Conservation (phyloP, 2,888 invertebrate genomes). For the Nematopogon swammerdamellus region DNA sequence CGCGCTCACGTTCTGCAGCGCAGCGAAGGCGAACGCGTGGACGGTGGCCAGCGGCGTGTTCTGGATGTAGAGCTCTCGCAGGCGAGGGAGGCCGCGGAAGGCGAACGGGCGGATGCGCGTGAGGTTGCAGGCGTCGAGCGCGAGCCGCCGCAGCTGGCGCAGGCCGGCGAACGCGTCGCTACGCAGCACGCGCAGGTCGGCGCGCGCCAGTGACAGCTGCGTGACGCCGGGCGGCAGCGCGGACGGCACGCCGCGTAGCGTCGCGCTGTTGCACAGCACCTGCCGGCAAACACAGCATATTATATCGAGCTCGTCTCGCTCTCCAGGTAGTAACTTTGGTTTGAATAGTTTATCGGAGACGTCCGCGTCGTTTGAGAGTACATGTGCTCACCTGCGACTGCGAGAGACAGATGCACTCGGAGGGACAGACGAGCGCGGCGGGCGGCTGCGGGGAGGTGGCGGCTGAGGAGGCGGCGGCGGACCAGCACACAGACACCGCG, state of each 20-base stretch:
- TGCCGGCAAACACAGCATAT: conserved; percentile 34
- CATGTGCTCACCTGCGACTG: conserved; percentile 77
- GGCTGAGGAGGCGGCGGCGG: conserved; percentile 20
- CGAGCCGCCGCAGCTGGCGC: conserved; percentile 75
- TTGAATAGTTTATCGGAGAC: no score
- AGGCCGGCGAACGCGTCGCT: conserved; percentile 83
- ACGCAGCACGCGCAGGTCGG: conserved; percentile 76
- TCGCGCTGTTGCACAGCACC: conserved; percentile 88
- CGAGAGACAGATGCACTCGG: conserved; percentile 82
- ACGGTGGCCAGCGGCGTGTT: conserved; percentile 80
- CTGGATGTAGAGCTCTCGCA: conserved; percentile 80
- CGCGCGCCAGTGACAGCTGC: conserved; percentile 82
- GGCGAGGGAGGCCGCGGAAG: conserved; percentile 75
- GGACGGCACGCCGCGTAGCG: conserved; percentile 75
- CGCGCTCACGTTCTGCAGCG: conserved; percentile 74
- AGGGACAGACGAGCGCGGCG: conserved; percentile 65
- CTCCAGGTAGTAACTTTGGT: conserved; percentile 9
- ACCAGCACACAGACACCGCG: conserved; percentile 24
- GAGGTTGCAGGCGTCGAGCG: conserved; percentile 85
- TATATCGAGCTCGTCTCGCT: no score
- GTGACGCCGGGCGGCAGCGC: conserved; percentile 75
- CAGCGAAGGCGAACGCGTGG: conserved; percentile 81
- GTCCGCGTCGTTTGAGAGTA: background rate
- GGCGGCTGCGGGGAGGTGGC: conserved; percentile 25
- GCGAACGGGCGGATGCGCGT: conserved; percentile 78